Evolutionary conservation across 2,113 vertebrate species (phyloP), one percentile per base, ranked within the genome.

Genomic region (Epinephelus moara): DNA sequence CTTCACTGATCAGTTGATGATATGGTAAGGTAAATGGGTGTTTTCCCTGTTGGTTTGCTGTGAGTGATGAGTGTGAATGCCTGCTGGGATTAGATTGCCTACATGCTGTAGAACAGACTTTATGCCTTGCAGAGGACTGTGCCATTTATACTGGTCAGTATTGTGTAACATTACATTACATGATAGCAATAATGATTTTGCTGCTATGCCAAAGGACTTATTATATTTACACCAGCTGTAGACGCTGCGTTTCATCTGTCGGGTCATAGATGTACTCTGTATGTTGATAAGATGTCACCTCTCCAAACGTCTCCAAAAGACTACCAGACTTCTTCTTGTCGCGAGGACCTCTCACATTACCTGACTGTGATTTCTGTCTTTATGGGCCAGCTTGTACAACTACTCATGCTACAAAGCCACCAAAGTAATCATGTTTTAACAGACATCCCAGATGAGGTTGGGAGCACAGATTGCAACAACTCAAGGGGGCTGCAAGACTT

Each of bases 1-100:
- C 89, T 87, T 84, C 82, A 80, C 82, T 80, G 82, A 88, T 91
- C 71, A 86, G 82, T 82, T 82, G 78, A 79, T 88, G 88, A 84
- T 86, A 71, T 82, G 70, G 66, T 81, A 77, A 76, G 67, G 74
- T 70, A 75, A 89, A 89, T 75, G 68, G 23, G 19, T 78, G 63
- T 91, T 89, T 90, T 77, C 42, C 60, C 50, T 70, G 5, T 78
- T 81, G 74, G 82, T 86, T 84, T 59, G 25, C 60, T 42, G 53
- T 80, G 83, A 91, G 76, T 79, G 89, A 89, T 87, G 76, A 82
- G 75, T 63, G 63, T n/a, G 25, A 73, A n/a, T 27, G 67, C 45
- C 55, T 76, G n/a, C 55, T 85, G 60, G 53, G 74, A 83, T 81
- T 82, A 61, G 70, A 77, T 88, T 81, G 59, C 37, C 63, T 40